Evolutionary conservation across 2,113 vertebrate genomes (phyloP), one percentile per base, ranked within the genome.

Genomic region (Gadus macrocephalus): DNA sequence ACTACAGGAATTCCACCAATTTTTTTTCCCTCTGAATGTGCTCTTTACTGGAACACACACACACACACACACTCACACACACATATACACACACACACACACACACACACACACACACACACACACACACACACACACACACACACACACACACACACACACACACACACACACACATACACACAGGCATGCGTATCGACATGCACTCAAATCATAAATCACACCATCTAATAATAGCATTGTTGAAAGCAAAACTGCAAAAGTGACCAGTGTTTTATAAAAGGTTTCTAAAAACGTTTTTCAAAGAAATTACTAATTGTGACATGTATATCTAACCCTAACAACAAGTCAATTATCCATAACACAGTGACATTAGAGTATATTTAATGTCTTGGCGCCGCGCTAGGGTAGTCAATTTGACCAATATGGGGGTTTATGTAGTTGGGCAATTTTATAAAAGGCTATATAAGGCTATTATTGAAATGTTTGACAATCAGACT

Each of bases 1-100:
- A 89, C 31, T 75, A 72, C 56, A 85, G 81, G 84, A 88, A 91
- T 91, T 90, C 87, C 86, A 88, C 71, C 62, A 67, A 70, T 72
- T 66, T 61, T n/a, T 53, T 78, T 64, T 82, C 70, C 59, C 35
- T 69, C 69, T 66, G 59, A 70, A 80, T 35, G 74, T 60, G 64
- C 66, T 55, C 69, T 77, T 90, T 89, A 83, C 90, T 87, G 88
- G 81, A 89, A 90, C 53, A 35, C 64, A 61, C 53, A 16, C 16
- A 67, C 7, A 53, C 60, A 1, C 7, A 0, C 16, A 31, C 62
- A n/a, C 60, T 20, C 38, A 53, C 28, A 60, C 28, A 17, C 16
- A 31, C 58, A 62, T 19, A n/a, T 31, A 20, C 56, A 17, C 60
- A 53, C 15, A 68, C 49, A 28, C 62, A 65, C 62, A 3, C 66